Base-by-base conservation (phyloP, 2,888 invertebrate genomes). In the Drosophila ezoana region DNA sequence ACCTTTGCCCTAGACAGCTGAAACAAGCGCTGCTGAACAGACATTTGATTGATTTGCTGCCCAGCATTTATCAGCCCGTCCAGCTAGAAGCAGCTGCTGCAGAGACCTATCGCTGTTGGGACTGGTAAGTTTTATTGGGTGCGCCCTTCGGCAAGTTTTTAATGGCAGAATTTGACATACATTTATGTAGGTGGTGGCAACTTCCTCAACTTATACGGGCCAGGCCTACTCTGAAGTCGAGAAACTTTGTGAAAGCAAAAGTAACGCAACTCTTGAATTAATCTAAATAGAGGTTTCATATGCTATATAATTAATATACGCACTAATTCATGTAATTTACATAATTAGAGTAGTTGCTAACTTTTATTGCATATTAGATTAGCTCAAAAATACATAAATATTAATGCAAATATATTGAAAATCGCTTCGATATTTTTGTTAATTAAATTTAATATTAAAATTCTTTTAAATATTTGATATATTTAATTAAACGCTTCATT, bases 11-110 rank as follows among this genome's bases (percentile, higher is more conserved):
- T 45, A 41, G 41, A 45, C 61, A 71, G 66, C 60, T 75, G 65
- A 33, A 51, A 20, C 28, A 16, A 16, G 0, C 8, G 48, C n/a
- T 23, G 47, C 35, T 49, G 20, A 45, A 45, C 32, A 23, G 41
- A 20, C 47, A 16, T 37, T 61, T 76, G 76, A 76, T 76, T 76
- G 76, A 76, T 76, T 71, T 76, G 60, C 63, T 47, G 58, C 72
- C 72, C 58, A 51, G 60, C 59, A 63, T 67, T 67, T 45, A 40
- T 45, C 56, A 63, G 1, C 16, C 32, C 13, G 23, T 32, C n/a
- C 40, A 20, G 40, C 40, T 28, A 11, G 32, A 16, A 11, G 54
- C 64, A 65, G 62, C 76, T 60, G 72, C 72, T 43, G 67, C 43
- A 44, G 68, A 60, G 16, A 52, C 20, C 9, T 1, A 28, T 6